These are phyloP conservation scores for Hydrozoanthus gracilis DNA, from an alignment of 92 coral and sea anemone genomes.

Conservation along the genomic window DNA sequence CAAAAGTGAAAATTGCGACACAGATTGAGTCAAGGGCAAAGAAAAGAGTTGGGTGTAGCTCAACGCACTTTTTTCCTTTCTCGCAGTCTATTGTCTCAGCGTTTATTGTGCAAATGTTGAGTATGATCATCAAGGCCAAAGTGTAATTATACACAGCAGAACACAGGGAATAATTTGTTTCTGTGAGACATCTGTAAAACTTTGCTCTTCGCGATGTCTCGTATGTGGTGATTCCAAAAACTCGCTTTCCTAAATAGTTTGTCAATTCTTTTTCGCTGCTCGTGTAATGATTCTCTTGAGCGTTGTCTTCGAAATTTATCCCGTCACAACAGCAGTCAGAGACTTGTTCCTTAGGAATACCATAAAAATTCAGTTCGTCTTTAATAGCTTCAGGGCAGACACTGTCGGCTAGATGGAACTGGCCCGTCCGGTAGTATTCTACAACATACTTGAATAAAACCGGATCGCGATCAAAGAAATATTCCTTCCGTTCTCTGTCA, in stretches of 20 bases:
- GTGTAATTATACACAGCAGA: slow-evolving; percentile 72
- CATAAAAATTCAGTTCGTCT: slow-evolving; percentile 80
- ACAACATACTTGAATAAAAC: slow-evolving; percentile 79
- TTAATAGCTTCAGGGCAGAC: slow-evolving; percentile 84
- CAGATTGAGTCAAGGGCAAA: slow-evolving; percentile 79
- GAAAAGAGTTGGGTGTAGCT: slow-evolving; percentile 40
- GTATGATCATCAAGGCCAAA: slow-evolving; percentile 73
- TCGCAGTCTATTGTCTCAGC: slow-evolving; percentile 78
- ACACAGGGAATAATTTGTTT: slow-evolving; percentile 65
- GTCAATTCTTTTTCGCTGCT: slow-evolving; percentile 31
- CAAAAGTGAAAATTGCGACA: slow-evolving; percentile 82
- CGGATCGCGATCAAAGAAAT: slow-evolving; percentile 94
- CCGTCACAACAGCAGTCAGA: slow-evolving; percentile 86
- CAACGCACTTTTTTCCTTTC: slow-evolving; percentile 51
- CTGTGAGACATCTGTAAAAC: slow-evolving; percentile 74
- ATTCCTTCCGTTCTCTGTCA: slow-evolving; percentile 81
- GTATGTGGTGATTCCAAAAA: slow-evolving; percentile 18
- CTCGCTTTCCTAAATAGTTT: slow-evolving; percentile 5
- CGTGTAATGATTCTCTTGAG: slow-evolving; percentile 41
- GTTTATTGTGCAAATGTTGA: slow-evolving; percentile 77
- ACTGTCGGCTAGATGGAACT: slow-evolving; percentile 72
- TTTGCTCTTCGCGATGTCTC: slow-evolving; percentile 54
- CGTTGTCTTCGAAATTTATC: slow-evolving; percentile 59
- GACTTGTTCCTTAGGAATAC: slow-evolving; percentile 76
- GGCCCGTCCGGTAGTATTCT: slow-evolving; percentile 88